Conservation (phyloP, 2,797 vertebrate genomes). For the Perodicticus potto region DNA sequence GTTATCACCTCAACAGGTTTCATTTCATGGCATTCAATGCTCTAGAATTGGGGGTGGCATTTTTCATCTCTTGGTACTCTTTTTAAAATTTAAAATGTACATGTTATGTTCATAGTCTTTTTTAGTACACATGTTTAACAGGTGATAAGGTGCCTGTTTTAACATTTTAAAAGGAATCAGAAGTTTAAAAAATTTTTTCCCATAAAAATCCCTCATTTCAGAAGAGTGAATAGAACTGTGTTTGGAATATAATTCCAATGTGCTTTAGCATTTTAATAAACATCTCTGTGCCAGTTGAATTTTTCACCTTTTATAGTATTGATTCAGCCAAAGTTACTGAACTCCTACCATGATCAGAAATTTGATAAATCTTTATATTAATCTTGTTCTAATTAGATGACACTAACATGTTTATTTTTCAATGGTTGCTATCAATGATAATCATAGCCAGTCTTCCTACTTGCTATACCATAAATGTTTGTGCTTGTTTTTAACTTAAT, state of each 20-base stretch:
- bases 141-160: background rate
- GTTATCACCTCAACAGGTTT: slow-evolving; percentile 26
- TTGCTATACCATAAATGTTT: background rate
- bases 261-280: slow-evolving; percentile 53
- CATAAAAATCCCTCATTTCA: background rate
- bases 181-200: background rate
- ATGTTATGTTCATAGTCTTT: background rate
- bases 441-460: background rate
- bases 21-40: background rate
- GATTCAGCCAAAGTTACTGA: slow-evolving; percentile 5
- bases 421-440: background rate
- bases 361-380: background rate
- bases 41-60: slow-evolving; percentile 10
- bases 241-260: slow-evolving; percentile 37
- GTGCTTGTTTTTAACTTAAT: background rate
- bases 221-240: background rate
- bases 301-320: slow-evolving; percentile 40
- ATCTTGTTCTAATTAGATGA: background rate
- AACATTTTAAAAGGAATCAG: background rate
- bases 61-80: slow-evolving; percentile 55
- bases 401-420: background rate
- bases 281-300: background rate
- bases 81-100: background rate
- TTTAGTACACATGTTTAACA: background rate
- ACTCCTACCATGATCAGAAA: background rate